A percentile compares a stretch with the other conserved stretches of the same genome.
Evolutionary conservation across 2,888 invertebrate genomes (phyloP).

Genomic region (Coleophora deauratella): DNA sequence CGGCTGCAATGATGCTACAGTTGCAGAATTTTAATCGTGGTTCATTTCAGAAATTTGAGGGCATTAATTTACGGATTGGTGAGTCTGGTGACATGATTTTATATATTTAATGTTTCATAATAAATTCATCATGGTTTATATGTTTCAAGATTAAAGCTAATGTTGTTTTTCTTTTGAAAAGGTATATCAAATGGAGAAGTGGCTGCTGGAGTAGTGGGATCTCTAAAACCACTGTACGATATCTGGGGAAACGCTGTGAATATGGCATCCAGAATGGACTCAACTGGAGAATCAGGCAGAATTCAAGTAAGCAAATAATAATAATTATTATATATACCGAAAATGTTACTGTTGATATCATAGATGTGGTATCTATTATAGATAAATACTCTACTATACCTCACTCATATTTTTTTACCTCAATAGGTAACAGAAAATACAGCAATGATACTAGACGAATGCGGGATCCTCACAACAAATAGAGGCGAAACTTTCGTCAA

Average conservation of each 20-base stretch:
- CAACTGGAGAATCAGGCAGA: constrained; percentile 85
- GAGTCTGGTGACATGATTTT: constrained; percentile 18
- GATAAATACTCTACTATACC: no score
- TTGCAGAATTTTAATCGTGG: constrained; percentile 71
- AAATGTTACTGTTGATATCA: no score
- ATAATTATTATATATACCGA: no score
- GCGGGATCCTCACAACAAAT: constrained; percentile 79
- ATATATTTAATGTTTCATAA: background rate
- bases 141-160: background rate
- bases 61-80: constrained; percentile 84
- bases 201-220: constrained; percentile 95
- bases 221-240: constrained; percentile 94
- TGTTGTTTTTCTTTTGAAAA: constrained; percentile 27
- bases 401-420: no score
- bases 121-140: no score
- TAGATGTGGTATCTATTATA: no score
- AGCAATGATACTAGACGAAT: constrained; percentile 77
- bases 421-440: constrained; percentile 81
- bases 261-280: constrained; percentile 97
- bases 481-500: constrained; percentile 83
- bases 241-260: constrained; percentile 99
- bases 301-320: constrained; percentile 76
- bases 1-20: constrained; percentile 68
- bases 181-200: constrained; percentile 94
- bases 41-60: constrained; percentile 74